Conservation (phyloP, 2,888 invertebrate species). For the Graphium colonna region DNA sequence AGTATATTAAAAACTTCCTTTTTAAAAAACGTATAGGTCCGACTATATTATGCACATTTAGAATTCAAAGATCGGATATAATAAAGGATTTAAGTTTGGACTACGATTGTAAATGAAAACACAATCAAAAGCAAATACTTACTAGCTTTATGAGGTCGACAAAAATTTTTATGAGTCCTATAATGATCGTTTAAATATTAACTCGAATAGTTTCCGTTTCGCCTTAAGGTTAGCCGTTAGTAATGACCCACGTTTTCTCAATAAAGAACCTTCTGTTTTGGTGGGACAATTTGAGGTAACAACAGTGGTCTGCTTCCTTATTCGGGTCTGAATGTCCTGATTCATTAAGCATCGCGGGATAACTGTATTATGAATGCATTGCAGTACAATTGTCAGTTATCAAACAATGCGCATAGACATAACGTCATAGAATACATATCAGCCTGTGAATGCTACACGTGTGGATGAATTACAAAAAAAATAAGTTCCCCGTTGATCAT, state of each 20-base stretch:
- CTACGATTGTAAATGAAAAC: not conserved
- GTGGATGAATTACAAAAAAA: conserved; percentile 21
- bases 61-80: too few relatives aligned
- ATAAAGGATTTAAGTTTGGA: not conserved
- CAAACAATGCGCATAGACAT: not conserved
- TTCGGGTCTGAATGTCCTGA: conserved; percentile 49
- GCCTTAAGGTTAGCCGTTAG: conserved; percentile 26
- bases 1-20: too few relatives aligned
- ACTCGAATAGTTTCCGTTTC: conserved; percentile 19
- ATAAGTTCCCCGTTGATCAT: conserved; percentile 18
- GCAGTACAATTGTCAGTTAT: conserved; percentile 31
- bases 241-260: conserved; percentile 41
- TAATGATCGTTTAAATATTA: conserved; percentile 16
- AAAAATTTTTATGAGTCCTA: conserved; percentile 12
- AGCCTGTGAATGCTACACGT: conserved; percentile 15
- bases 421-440: conserved; percentile 6
- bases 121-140: conserved; percentile 6
- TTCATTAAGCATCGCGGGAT: conserved; percentile 57
- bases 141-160: conserved; percentile 8
- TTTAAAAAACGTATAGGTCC: not conserved
- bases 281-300: conserved; percentile 47
- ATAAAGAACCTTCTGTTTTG: conserved; percentile 60
- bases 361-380: conserved; percentile 38
- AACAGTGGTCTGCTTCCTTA: conserved; percentile 42
- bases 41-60: too few relatives aligned